phyloP scores from a whole-genome alignment of 2,888 invertebrate genomes.

The Plagodis pulveraria region DNA sequence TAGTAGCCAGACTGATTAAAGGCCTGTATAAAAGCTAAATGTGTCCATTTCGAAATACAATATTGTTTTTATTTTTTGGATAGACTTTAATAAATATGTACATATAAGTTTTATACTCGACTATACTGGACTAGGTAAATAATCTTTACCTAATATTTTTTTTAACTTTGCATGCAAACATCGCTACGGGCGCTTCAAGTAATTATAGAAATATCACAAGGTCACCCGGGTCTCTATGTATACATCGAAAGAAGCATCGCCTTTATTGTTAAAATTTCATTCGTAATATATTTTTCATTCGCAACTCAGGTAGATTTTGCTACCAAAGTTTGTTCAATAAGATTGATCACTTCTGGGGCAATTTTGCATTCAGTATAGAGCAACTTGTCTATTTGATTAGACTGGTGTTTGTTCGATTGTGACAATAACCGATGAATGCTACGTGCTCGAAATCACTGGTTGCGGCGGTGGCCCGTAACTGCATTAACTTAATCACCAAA shows the following conservation, averaged over 20 bases:
- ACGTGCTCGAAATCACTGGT: slow-evolving; percentile 50
- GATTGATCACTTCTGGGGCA: slow-evolving; percentile 21
- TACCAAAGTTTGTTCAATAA: slow-evolving; percentile 26
- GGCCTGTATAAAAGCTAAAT: no score
- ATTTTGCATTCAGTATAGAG: slow-evolving; percentile 32
- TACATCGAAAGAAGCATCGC: slow-evolving; percentile 26
- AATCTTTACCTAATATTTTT: no score
- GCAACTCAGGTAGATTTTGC: slow-evolving; percentile 22
- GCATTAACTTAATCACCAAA: slow-evolving; percentile 73
- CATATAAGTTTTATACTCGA: no score
- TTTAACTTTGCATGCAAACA: no score
- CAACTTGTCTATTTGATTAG: slow-evolving; percentile 39
- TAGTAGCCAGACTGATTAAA: no score
- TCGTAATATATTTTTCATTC: slow-evolving; percentile 30
- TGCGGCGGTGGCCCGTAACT: slow-evolving; percentile 50
- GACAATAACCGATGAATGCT: slow-evolving; percentile 44
- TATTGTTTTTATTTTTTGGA: no score
- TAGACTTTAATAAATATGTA: no score
- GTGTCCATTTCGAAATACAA: no score
- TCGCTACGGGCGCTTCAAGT: no score
- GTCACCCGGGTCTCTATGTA: no score
- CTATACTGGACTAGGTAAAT: no score
- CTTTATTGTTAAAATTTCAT: slow-evolving; percentile 43
- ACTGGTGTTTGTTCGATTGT: slow-evolving; percentile 37
- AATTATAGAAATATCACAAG: no score